phyloP scores from a whole-genome alignment of 2,113 vertebrate genomes.

The Cynoglossus semilaevis region DNA sequence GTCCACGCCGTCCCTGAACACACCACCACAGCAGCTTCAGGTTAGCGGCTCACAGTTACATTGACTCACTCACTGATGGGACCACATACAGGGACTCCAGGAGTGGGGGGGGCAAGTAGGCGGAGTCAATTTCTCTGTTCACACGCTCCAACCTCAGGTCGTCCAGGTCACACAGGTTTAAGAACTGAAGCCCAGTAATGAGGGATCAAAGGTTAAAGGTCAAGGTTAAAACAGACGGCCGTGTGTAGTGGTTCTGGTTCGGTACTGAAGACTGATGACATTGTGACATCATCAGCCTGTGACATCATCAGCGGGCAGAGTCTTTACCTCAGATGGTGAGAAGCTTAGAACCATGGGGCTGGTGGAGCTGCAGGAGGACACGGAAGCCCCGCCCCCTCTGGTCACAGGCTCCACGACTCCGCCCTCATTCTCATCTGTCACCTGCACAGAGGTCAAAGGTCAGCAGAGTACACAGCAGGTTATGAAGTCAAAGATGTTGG shows the following conservation, averaged over 20 bases:
- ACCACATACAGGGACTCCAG: background rate
- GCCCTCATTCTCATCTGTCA: constrained; percentile 11
- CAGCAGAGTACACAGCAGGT: background rate
- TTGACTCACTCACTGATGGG: background rate
- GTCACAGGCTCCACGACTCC: background rate
- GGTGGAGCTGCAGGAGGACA: constrained; percentile 68
- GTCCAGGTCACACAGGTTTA: background rate
- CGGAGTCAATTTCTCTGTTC: too few relatives aligned
- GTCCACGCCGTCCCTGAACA: constrained; percentile 82
- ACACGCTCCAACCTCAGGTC: background rate
- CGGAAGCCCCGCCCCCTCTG: background rate
- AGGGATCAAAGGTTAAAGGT: too few relatives aligned
- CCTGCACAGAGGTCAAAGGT: constrained; percentile 7
- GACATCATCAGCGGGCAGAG: too few relatives aligned
- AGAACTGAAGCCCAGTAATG: background rate
- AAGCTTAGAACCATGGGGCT: constrained; percentile 83
- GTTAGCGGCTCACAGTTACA: background rate
- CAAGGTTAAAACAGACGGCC: background rate
- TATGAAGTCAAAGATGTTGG: background rate
- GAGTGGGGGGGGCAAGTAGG: background rate
- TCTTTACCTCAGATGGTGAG: constrained; percentile 81
- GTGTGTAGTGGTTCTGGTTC: too few relatives aligned
- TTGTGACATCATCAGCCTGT: background rate
- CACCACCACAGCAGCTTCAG: background rate
- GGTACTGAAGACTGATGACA: too few relatives aligned